A percentile compares a stretch with the other conserved stretches of the same genome.
Conservation (phyloP, 2,797 vertebrate species). For the Amblyopsis hoosieri region DNA sequence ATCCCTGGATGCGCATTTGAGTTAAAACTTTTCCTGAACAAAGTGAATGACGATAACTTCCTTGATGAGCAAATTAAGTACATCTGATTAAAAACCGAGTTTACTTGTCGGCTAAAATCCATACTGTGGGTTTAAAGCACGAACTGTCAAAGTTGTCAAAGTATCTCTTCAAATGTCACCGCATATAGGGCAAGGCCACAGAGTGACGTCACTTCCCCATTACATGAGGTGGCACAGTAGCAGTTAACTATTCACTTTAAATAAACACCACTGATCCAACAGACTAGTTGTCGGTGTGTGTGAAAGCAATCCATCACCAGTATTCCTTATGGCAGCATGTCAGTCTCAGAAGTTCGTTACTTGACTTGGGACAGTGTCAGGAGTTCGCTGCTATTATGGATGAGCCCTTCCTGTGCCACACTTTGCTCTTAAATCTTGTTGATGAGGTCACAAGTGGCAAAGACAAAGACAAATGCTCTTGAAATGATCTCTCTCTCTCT, state of each 20-base stretch:
- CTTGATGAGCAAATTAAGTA: constrained; percentile 57
- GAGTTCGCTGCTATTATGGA: constrained; percentile 25
- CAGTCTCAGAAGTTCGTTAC: constrained; percentile 28
- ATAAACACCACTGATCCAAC: constrained; percentile 45
- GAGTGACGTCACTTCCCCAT: constrained; percentile 7
- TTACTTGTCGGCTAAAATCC: constrained; percentile 33
- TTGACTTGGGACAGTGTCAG: constrained; percentile 47
- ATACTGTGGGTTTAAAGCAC: neutral
- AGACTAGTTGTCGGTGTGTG: constrained; percentile 41
- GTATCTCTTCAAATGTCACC: constrained; percentile 1
- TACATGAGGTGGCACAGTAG: constrained; percentile 26
- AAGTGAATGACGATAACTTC: constrained; percentile 60
- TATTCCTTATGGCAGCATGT: constrained; percentile 60
- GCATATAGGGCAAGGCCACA: neutral
- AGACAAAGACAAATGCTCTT: neutral
- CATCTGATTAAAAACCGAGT: constrained; percentile 61
- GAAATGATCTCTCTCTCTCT: neutral
- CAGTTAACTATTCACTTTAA: constrained; percentile 48
- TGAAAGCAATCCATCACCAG: constrained; percentile 35
- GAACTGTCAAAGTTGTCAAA: neutral
- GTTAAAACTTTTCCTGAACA: constrained; percentile 63
- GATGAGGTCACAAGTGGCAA: constrained; percentile 22
- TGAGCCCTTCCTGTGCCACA: constrained; percentile 2
- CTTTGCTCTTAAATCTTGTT: constrained; percentile 14
- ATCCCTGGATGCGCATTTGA: constrained; percentile 65